These are phyloP conservation scores for Scolopax rusticola DNA, from an alignment of 2,797 vertebrate species.

Conservation along the genomic window DNA sequence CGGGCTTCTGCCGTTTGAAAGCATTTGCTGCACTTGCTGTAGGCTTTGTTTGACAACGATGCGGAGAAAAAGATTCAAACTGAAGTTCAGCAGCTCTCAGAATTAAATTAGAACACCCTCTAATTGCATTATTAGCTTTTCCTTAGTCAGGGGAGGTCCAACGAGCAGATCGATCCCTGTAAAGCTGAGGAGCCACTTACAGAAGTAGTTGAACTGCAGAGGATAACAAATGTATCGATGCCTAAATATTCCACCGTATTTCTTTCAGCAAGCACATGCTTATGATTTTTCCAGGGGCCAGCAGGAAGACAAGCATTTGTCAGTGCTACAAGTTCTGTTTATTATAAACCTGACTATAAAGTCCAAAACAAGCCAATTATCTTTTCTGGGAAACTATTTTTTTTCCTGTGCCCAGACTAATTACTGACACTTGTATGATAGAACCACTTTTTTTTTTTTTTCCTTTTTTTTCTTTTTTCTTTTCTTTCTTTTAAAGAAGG, in stretches of 20 bases:
- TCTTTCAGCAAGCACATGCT: neutral
- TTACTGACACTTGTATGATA: neutral
- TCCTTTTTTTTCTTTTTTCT: too few species aligned
- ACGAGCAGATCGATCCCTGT: neutral
- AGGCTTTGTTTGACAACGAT: neutral
- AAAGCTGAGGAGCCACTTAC: neutral
- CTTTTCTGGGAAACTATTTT: neutral
- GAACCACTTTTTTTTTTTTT: neutral
- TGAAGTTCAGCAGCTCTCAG: neutral
- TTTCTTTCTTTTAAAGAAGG: neutral
- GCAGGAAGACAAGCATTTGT: neutral
- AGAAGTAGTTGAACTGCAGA: neutral
- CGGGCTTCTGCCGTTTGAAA: neutral
- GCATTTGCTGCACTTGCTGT: neutral
- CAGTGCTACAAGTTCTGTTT: neutral
- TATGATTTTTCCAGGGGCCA: neutral
- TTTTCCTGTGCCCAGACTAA: neutral
- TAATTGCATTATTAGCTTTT: neutral
- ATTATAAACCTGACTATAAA: neutral
- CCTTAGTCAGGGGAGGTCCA: neutral
- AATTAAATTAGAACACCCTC: neutral
- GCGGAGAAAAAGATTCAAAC: neutral
- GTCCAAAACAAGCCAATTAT: neutral
- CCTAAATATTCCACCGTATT: neutral
- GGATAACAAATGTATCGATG: rapidly evolving